Percentiles rank a stretch among this genome's conserved stretches.
Evolutionary conservation across 2,113 vertebrate genomes (phyloP).

Genomic region (Xenus cinereus): DNA sequence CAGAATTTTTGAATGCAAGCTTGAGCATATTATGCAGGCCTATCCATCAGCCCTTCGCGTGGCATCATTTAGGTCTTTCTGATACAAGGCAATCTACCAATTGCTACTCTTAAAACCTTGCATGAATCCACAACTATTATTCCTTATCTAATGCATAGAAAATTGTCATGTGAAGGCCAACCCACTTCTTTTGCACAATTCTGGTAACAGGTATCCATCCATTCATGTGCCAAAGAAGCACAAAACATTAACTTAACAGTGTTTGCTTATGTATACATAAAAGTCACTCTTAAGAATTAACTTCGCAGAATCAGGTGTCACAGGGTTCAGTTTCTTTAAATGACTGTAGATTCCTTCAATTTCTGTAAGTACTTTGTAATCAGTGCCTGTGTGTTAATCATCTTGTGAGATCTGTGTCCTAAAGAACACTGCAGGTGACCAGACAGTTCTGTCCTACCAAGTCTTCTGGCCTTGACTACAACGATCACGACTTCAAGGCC

Average conservation of each 20-base stretch:
- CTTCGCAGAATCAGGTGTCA: background rate
- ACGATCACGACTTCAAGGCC: background rate
- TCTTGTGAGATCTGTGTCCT: background rate
- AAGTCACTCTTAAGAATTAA: background rate
- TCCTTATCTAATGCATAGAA: background rate
- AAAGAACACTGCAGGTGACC: background rate
- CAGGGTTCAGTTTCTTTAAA: background rate
- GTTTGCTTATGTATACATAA: background rate
- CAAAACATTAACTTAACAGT: background rate
- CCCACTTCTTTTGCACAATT: background rate
- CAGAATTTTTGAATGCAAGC: background rate
- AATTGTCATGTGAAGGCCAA: background rate
- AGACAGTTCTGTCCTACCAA: background rate
- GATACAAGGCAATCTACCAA: background rate
- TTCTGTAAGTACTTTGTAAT: background rate
- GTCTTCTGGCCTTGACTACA: background rate
- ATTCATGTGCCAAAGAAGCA: background rate
- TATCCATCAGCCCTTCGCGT: background rate
- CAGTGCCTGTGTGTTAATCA: background rate
- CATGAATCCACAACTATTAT: background rate
- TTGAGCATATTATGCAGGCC: background rate
- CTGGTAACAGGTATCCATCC: background rate
- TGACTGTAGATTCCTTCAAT: background rate
- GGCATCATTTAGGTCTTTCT: background rate
- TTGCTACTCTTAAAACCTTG: background rate